Conservation (phyloP, 53 echinoderm and acorn worm species). For the Mesocentrotus franciscanus region DNA sequence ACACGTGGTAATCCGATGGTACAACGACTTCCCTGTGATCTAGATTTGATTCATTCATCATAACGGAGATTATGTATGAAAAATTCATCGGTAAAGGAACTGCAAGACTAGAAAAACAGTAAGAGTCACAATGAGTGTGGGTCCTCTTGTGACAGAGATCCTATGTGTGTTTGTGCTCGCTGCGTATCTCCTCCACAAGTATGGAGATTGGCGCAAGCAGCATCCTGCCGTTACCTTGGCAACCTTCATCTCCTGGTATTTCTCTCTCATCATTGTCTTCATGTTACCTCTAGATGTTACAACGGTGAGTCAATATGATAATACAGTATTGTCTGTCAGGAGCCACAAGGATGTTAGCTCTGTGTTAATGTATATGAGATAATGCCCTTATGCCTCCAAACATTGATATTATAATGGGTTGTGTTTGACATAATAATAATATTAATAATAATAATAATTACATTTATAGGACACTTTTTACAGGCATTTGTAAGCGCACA, state of each 20-base stretch:
- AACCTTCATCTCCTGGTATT: slow-evolving; percentile 98
- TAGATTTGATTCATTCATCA: too few relatives aligned
- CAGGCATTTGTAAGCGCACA: too few relatives aligned
- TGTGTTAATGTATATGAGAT: too few relatives aligned
- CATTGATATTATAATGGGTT: not conserved
- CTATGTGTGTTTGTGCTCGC: slow-evolving; percentile 94
- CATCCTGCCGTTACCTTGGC: slow-evolving; percentile 90
- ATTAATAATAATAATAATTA: too few relatives aligned
- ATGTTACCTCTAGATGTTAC: slow-evolving; percentile 96
- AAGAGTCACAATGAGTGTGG: slow-evolving; percentile 90
- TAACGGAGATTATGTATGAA: not conserved
- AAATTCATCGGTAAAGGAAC: not conserved
- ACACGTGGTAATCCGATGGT: not conserved
- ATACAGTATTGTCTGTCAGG: not conserved
- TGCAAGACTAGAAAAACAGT: not conserved
- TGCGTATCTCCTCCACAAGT: slow-evolving; percentile 94
- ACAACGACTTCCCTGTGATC: too few relatives aligned
- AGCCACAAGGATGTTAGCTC: too few relatives aligned
- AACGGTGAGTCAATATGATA: slow-evolving; percentile 76
- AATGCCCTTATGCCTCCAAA: not conserved
- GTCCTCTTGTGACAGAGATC: slow-evolving; percentile 94
- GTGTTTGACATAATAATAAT: not conserved
- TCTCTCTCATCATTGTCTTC: slow-evolving; percentile 98
- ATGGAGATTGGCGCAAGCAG: slow-evolving; percentile 99
- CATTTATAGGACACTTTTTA: too few relatives aligned